Evolutionary conservation across 2,888 invertebrate genomes (phyloP), one percentile per base, ranked within the genome.

Genomic region (Xestobium rufovillosum): DNA sequence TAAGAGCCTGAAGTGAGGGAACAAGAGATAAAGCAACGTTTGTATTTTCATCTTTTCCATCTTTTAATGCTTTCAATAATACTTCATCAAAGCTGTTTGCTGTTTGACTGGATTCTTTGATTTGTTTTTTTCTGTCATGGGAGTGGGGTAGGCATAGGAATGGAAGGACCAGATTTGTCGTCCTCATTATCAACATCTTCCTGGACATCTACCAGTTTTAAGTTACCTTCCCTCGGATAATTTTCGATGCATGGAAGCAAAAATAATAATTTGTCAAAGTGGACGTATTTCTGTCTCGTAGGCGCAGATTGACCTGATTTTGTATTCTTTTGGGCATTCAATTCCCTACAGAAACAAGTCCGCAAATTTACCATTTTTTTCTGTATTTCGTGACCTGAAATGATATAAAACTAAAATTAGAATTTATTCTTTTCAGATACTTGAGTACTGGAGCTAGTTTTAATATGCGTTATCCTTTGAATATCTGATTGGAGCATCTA

Each of bases 51-150:
- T 41, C 41, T 29, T 26, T 31, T 16, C 17, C 26, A 15, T 40
- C 40, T 28, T 37, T 29, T 26, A 38, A 25, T 16, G 38, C 31
- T 17, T 41, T 34, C 23, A 41, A 37, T 34, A 41, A 41, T 14
- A 33, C 36, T 33, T 38, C 38, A 38, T 41, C 34, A 16, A 38
- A 14, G 14, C 38, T n/a, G n/a, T n/a, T n/a, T n/a, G n/a, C 38
- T 14, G 36, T 33, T 28, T 36, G 36, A 15, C 34, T 40, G 33
- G 40, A 30, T 36, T 31, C 12, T 36, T 17, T 36, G 23, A 14
- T 10, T 33, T 36, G 36, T 25, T 51, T 76, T 28, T 34, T 27
- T 29, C 36, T n/a, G n/a, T n/a, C n/a, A n/a, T n/a, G n/a, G 26
- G 19, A 17, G 28, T 19, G 12, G 28, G 14, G 28, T 34, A 36